Percentiles rank a stretch among this genome's conserved stretches.
Conservation (phyloP, 1,140 invertebrate species). For the Drosophila lacteicornis region DNA sequence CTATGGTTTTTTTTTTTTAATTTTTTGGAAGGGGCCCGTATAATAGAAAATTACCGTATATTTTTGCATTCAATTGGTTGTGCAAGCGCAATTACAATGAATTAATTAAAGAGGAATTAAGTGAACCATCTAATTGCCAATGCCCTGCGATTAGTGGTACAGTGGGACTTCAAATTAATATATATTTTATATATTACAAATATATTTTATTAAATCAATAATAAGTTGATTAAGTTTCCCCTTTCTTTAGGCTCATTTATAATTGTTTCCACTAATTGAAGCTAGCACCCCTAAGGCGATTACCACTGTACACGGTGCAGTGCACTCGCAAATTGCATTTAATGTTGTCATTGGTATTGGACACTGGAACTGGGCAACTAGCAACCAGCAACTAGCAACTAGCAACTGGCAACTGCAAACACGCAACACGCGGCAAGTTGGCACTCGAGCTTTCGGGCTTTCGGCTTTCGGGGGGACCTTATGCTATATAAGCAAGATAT, state of each 20-base stretch:
- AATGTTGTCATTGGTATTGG: conserved; percentile 60
- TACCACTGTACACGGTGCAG: conserved; percentile 34
- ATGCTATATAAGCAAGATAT: conserved; percentile 20
- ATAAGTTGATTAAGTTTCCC: too few species aligned
- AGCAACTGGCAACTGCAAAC: conserved; percentile 22
- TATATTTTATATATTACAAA: too few species aligned
- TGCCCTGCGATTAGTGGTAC: conserved; percentile 3
- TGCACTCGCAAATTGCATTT: conserved; percentile 46
- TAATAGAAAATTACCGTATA: too few species aligned
- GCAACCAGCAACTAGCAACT: conserved; percentile 6
- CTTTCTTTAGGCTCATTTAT: too few species aligned
- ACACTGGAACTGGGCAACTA: conserved; percentile 8
- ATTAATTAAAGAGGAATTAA: conserved; percentile 32
- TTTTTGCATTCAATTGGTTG: not conserved
- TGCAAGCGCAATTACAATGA: conserved; percentile 4
- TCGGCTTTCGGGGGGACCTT: conserved; percentile 22
- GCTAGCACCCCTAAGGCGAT: not conserved
- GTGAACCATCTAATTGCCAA: conserved; percentile 17
- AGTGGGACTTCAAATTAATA: not conserved
- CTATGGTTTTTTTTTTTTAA: too few species aligned
- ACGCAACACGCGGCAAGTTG: conserved; percentile 36
- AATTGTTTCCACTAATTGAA: not conserved
- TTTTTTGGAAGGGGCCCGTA: too few species aligned
- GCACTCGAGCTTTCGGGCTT: conserved; percentile 16
- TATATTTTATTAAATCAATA: too few species aligned